These are phyloP conservation scores for Drosophila serrata DNA, from an alignment of 1,140 invertebrate species.

Conservation along the genomic window DNA sequence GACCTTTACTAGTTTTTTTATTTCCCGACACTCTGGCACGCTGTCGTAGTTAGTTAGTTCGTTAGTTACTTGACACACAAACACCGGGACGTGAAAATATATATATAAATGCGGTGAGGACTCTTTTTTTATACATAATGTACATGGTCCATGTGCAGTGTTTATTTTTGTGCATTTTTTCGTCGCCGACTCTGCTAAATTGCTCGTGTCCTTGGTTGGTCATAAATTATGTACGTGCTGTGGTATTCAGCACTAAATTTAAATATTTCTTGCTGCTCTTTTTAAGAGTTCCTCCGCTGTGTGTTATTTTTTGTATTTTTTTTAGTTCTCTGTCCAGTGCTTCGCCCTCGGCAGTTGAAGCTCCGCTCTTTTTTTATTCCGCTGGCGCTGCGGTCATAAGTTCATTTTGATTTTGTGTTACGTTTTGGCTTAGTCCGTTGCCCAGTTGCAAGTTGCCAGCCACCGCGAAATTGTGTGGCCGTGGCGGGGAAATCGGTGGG, in stretches of 20 bases:
- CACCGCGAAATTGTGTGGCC: constrained; percentile 52
- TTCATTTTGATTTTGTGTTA: constrained; percentile 83
- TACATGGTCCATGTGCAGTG: constrained; percentile 34
- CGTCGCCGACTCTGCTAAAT: constrained; percentile 73
- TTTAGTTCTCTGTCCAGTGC: constrained; percentile 19
- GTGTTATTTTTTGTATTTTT: no score
- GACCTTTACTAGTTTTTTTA: constrained; percentile 3
- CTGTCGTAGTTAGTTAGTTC: constrained; percentile 61
- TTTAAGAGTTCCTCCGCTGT: constrained; percentile 30
- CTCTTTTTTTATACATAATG: constrained; percentile 48
- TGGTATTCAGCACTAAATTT: constrained; percentile 84
- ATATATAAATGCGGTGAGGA: constrained; percentile 35
- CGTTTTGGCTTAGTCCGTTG: constrained; percentile 78
- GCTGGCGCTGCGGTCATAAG: constrained; percentile 71
- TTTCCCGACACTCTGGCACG: constrained; percentile 22
- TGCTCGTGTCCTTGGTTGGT: constrained; percentile 83
- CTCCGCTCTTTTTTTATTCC: constrained; percentile 50
- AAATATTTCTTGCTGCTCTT: constrained; percentile 66
- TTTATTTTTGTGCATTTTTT: constrained; percentile 55
- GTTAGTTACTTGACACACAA: constrained; percentile 61
- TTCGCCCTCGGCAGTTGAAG: constrained; percentile 40
- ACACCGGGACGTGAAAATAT: constrained; percentile 18
- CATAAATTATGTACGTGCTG: constrained; percentile 84
- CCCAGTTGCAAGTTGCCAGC: constrained; percentile 60
- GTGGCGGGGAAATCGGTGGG: not conserved